These are phyloP conservation scores for Triplophysa rosa DNA, from an alignment of 2,113 vertebrate species.

Conservation along the genomic window DNA sequence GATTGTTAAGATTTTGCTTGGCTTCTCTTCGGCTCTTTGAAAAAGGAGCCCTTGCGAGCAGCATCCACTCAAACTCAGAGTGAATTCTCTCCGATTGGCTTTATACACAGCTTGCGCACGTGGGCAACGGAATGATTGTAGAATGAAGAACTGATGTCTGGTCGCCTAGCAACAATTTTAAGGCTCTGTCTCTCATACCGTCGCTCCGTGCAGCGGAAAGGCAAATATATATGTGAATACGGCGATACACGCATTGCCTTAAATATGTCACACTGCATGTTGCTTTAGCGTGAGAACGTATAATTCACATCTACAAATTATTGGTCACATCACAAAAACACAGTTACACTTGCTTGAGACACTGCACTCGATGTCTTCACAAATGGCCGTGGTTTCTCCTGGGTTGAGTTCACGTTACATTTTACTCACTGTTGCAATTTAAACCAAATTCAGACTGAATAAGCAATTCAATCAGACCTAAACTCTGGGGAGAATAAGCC, in stretches of 20 bases:
- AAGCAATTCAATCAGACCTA: conserved; percentile 7
- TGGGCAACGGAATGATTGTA: conserved; percentile 61
- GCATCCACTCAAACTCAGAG: conserved; percentile 40
- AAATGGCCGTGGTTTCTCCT: conserved; percentile 2
- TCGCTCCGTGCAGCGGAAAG: not conserved
- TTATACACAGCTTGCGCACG: conserved; percentile 60
- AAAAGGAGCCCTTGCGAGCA: conserved; percentile 35
- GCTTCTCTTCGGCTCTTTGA: conserved; percentile 16
- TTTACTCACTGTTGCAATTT: not conserved
- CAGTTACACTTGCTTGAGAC: not conserved
- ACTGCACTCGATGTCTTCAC: not conserved
- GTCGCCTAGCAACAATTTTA: conserved; percentile 75
- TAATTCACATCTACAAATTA: not conserved
- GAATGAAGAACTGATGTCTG: conserved; percentile 63
- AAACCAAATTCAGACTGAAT: not conserved
- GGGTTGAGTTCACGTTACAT: not conserved
- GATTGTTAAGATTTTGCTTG: not conserved
- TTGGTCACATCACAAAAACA: not conserved
- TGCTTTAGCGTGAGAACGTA: not conserved
- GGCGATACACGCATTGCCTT: not conserved
- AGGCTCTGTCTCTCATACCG: conserved; percentile 40
- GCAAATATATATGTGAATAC: conserved; percentile 2
- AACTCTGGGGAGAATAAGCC: not conserved
- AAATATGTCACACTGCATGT: not conserved
- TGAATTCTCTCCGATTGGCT: conserved; percentile 38